phyloP scores from a whole-genome alignment of 2,888 invertebrate genomes.

The Drosophila nr. perissopoda region DNA sequence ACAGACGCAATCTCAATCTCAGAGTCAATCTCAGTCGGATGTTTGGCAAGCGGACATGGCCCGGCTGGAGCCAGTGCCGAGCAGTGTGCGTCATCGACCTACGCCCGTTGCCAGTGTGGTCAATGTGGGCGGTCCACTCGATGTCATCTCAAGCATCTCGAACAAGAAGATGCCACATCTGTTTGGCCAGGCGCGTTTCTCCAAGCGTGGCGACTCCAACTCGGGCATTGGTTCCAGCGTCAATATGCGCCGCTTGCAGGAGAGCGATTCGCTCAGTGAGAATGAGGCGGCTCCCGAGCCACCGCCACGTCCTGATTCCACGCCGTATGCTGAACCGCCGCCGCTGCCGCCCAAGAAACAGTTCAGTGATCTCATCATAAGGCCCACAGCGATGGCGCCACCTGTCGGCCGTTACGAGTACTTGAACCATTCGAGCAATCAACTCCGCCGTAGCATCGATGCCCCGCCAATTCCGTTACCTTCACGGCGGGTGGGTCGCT shows the following conservation, averaged over 20 bases:
- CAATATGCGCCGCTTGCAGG: conserved; percentile 85
- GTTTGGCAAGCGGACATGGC: conserved; percentile 67
- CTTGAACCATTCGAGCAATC: conserved; percentile 66
- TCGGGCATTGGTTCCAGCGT: conserved; percentile 82
- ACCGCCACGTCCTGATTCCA: conserved; percentile 84
- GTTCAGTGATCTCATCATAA: conserved; percentile 86
- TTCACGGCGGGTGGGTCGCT: conserved; percentile 85
- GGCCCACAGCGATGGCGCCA: conserved; percentile 81
- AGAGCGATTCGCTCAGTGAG: conserved; percentile 85
- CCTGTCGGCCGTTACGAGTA: conserved; percentile 81
- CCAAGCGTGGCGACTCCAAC: conserved; percentile 78
- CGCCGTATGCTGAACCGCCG: conserved; percentile 88
- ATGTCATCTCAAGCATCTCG: conserved; percentile 85
- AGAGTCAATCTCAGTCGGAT: conserved; percentile 25
- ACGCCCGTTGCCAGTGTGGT: conserved; percentile 56
- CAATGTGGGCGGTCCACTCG: conserved; percentile 71
- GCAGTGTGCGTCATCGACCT: conserved; percentile 75
- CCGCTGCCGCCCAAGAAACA: conserved; percentile 91
- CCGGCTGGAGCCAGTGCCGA: conserved; percentile 66
- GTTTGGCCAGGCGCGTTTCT: conserved; percentile 84
- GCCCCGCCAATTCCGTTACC: conserved; percentile 88
- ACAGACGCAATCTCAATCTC: conserved; percentile 60
- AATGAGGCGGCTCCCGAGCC: conserved; percentile 85
- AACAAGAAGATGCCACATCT: conserved; percentile 85
- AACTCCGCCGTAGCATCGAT: conserved; percentile 53